phyloP scores from a whole-genome alignment of 2,888 invertebrate genomes.

The Ernsta delagoae region DNA sequence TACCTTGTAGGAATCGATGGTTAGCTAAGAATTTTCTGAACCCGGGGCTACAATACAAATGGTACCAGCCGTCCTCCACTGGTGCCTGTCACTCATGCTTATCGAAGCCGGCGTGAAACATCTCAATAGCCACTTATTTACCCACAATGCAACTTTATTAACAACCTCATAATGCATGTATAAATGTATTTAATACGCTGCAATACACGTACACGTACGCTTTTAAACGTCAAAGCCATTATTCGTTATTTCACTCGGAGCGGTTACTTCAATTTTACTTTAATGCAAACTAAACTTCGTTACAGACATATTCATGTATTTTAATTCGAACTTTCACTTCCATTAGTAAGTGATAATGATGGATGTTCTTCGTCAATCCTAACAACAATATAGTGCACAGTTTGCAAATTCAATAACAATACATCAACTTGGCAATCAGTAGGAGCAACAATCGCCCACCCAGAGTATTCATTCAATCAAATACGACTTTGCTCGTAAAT shows the following conservation, averaged over 20 bases:
- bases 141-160: slow-evolving; percentile 51
- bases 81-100: too few species aligned
- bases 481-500: slow-evolving; percentile 47
- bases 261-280: slow-evolving; percentile 21
- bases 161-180: slow-evolving; percentile 42
- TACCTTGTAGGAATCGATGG: slow-evolving; percentile 59
- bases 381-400: slow-evolving; percentile 29
- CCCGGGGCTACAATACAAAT: slow-evolving; percentile 51
- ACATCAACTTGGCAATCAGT: slow-evolving; percentile 61
- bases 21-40: slow-evolving; percentile 55
- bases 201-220: background rate
- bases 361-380: slow-evolving; percentile 28
- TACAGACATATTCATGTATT: slow-evolving; percentile 3
- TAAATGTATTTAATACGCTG: slow-evolving; percentile 12
- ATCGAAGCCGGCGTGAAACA: too few species aligned
- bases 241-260: background rate
- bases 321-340: slow-evolving; percentile 23
- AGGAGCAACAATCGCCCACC: slow-evolving; percentile 54
- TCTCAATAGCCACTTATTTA: slow-evolving; percentile 57
- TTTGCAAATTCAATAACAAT: slow-evolving; percentile 61
- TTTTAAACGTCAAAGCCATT: slow-evolving; percentile 3
- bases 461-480: slow-evolving; percentile 49
- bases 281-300: background rate
- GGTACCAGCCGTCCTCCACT: slow-evolving; percentile 44
- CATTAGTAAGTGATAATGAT: slow-evolving; percentile 41